A percentile compares a stretch with the other conserved stretches of the same genome.
Evolutionary conservation across 2,797 vertebrate genomes (phyloP).

Genomic region (Xerus rutilus): DNA sequence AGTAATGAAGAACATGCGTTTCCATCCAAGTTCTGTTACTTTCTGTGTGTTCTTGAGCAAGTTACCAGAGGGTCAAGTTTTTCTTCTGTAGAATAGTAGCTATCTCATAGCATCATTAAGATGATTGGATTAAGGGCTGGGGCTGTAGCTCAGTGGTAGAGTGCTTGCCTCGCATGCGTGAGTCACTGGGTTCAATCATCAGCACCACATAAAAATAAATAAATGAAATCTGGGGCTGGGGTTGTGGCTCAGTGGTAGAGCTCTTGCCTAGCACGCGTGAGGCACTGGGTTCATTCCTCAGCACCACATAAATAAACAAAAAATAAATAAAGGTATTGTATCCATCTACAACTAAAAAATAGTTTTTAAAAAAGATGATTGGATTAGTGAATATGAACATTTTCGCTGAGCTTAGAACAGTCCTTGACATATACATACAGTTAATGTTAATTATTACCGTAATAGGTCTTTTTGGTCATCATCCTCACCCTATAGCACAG

Average conservation of each 20-base stretch:
- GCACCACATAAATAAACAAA: too few species aligned
- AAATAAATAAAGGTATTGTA: too few species aligned
- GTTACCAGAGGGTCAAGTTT: neutral
- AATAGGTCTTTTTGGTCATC: neutral
- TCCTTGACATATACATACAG: neutral
- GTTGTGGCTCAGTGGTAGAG: too few species aligned
- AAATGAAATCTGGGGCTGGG: too few species aligned
- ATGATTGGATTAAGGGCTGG: neutral
- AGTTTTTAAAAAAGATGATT: neutral
- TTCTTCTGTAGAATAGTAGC: neutral
- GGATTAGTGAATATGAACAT: slow-evolving; percentile 31
- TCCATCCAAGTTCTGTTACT: slow-evolving; percentile 40
- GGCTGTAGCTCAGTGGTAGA: too few species aligned
- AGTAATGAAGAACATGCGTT: neutral
- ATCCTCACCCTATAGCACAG: neutral
- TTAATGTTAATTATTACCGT: neutral
- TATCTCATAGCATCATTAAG: neutral
- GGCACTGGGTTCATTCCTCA: too few species aligned
- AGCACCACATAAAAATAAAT: too few species aligned
- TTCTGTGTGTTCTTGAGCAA: slow-evolving; percentile 41
- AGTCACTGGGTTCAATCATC: too few species aligned
- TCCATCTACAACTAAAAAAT: too few species aligned
- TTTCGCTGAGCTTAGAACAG: neutral
- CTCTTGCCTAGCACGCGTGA: too few species aligned
- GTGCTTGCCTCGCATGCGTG: too few species aligned